phyloP scores from a whole-genome alignment of 2,888 invertebrate genomes.

The Congeria kusceri region DNA sequence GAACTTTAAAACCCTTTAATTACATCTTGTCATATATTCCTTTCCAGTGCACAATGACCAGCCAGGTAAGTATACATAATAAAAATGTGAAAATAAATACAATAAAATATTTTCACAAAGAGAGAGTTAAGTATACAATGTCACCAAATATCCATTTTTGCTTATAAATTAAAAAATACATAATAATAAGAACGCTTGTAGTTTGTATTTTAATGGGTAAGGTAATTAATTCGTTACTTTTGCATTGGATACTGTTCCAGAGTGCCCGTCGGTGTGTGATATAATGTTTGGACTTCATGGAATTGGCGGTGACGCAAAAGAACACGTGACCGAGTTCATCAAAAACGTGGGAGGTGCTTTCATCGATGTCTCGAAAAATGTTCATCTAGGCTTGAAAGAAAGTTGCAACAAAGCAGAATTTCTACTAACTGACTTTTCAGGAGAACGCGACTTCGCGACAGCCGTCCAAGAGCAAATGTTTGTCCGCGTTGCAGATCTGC shows the following conservation, averaged over 20 bases:
- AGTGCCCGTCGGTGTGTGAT: conserved; percentile 37
- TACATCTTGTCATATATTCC: too few species aligned
- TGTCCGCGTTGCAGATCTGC: too few species aligned
- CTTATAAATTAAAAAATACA: neutral
- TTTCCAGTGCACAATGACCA: conserved; percentile 44
- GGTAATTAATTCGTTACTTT: too few species aligned
- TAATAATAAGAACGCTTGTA: too few species aligned
- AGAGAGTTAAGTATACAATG: neutral
- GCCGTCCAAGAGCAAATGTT: neutral
- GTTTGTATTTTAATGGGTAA: too few species aligned
- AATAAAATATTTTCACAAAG: neutral
- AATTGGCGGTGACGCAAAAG: conserved; percentile 36
- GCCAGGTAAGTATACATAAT: conserved; percentile 31
- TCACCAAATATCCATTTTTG: neutral
- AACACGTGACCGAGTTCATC: conserved; percentile 33
- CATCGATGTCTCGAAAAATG: conserved; percentile 36
- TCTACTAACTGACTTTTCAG: conserved; percentile 1
- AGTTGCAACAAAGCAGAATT: conserved; percentile 14
- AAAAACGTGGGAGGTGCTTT: conserved; percentile 35
- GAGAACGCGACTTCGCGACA: neutral
- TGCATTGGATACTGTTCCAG: conserved; percentile 3
- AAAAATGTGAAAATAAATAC: too few species aligned
- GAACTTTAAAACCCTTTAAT: too few species aligned
- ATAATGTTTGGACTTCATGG: conserved; percentile 48
- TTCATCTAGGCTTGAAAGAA: conserved; percentile 32